These are phyloP conservation scores for Blennius ocellaris DNA, from an alignment of 2,113 vertebrate species.

Conservation along the genomic window DNA sequence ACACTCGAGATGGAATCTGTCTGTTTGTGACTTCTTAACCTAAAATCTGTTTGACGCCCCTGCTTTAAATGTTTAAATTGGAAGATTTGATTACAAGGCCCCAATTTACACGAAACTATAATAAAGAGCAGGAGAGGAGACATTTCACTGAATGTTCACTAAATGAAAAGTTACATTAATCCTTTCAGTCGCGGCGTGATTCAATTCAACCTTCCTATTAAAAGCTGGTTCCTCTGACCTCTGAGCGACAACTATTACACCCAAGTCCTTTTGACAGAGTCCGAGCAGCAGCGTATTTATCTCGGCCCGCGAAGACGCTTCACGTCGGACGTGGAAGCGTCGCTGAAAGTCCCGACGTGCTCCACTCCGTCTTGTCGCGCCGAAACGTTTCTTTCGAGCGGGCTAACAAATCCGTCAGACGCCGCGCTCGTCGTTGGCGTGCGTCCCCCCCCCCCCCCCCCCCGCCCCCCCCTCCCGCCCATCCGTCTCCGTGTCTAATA, in stretches of 20 bases:
- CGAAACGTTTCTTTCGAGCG: constrained; percentile 14
- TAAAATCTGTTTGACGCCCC: background rate
- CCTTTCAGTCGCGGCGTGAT: no score
- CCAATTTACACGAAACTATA: background rate
- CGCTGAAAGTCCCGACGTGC: constrained; percentile 18
- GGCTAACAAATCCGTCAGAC: constrained; percentile 16
- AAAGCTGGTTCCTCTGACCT: no score
- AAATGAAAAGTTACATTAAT: background rate
- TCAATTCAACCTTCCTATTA: no score
- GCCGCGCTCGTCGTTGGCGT: constrained; percentile 32
- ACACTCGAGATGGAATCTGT: no score
- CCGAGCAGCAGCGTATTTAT: background rate
- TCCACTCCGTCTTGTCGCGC: constrained; percentile 9
- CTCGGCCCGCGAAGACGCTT: background rate
- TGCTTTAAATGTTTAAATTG: background rate
- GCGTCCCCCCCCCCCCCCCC: constrained; percentile 22
- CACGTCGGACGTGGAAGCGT: background rate
- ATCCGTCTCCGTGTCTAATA: constrained; percentile 54
- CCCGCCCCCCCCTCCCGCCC: constrained; percentile 24
- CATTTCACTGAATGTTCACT: background rate
- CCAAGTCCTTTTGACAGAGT: background rate
- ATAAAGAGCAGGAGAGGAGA: background rate
- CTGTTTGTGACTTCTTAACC: no score
- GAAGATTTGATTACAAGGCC: background rate
- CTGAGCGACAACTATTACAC: no score